Conservation (phyloP, 2,113 vertebrate species). For the Orthonyx spaldingii region DNA sequence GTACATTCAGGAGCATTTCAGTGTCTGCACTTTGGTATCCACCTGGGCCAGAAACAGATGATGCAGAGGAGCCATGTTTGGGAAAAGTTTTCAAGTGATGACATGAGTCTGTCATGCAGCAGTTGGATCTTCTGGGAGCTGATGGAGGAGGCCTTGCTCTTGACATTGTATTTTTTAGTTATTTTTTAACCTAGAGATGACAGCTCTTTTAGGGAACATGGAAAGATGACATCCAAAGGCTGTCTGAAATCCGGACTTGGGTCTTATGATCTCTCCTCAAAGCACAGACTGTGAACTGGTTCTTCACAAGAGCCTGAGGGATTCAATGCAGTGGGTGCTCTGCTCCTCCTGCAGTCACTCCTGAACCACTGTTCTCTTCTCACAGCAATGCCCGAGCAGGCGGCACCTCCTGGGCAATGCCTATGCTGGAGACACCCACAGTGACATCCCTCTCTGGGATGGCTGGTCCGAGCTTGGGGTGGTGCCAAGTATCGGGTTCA, state of each 20-base stretch:
- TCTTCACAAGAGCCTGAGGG: not conserved
- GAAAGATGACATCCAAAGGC: not conserved
- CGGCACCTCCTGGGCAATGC: not conserved
- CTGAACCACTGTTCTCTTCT: slow-evolving; percentile 39
- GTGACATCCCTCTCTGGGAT: slow-evolving; percentile 29
- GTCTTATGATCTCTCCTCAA: not conserved
- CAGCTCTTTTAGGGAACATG: not conserved
- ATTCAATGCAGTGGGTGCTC: not conserved
- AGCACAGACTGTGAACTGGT: not conserved
- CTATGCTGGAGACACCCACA: not conserved
- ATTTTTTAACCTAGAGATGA: not conserved
- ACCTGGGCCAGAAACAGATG: not conserved
- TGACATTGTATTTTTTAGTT: not conserved
- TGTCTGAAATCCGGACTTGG: not conserved
- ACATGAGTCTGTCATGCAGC: not conserved
- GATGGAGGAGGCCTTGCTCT: not conserved
- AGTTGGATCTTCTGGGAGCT: not conserved
- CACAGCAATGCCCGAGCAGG: not conserved
- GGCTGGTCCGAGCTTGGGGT: slow-evolving; percentile 4
- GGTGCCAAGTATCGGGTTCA: not conserved
- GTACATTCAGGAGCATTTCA: not conserved
- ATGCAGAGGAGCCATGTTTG: not conserved
- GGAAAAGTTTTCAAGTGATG: not conserved
- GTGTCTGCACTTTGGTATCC: not conserved
- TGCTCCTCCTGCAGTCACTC: not conserved